These are phyloP conservation scores for Apostichopus californicus DNA, from an alignment of 35 echinoderm and acorn worm genomes.

Conservation along the genomic window DNA sequence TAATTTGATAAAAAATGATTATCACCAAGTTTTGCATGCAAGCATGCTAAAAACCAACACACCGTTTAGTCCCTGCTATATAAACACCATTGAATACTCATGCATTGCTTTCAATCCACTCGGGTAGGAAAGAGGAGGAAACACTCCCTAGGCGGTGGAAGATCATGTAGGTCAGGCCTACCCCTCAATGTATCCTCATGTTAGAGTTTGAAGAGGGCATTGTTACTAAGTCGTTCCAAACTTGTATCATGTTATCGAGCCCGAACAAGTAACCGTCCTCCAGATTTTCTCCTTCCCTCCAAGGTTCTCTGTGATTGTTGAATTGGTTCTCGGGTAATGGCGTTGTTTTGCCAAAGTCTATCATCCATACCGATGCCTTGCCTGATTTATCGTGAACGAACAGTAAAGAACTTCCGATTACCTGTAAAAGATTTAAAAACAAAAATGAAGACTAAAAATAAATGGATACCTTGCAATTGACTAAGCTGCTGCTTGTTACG, in stretches of 20 bases:
- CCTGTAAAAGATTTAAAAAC: slow-evolving; percentile 48
- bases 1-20: not conserved
- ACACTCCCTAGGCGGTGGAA: slow-evolving; percentile 19
- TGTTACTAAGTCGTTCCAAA: slow-evolving; percentile 67
- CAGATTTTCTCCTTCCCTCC: slow-evolving; percentile 92
- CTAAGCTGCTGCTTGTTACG: too few species aligned
- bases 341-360: slow-evolving; percentile 97
- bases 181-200: not conserved
- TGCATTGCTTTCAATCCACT: not conserved
- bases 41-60: not conserved
- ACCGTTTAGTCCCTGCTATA: slow-evolving; percentile 2
- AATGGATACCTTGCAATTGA: too few species aligned
- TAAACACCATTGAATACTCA: slow-evolving; percentile 43
- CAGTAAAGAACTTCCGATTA: slow-evolving; percentile 89
- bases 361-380: slow-evolving; percentile 94
- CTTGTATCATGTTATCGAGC: slow-evolving; percentile 89
- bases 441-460: too few species aligned
- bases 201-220: not conserved
- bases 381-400: slow-evolving; percentile 96
- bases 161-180: not conserved
- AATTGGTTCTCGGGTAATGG: slow-evolving; percentile 55
- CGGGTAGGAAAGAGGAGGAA: not conserved
- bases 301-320: slow-evolving; percentile 91
- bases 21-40: not conserved
- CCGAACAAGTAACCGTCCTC: slow-evolving; percentile 98